These are phyloP conservation scores for Endomychus coccineus DNA, from an alignment of 2,888 invertebrate species.

Conservation along the genomic window DNA sequence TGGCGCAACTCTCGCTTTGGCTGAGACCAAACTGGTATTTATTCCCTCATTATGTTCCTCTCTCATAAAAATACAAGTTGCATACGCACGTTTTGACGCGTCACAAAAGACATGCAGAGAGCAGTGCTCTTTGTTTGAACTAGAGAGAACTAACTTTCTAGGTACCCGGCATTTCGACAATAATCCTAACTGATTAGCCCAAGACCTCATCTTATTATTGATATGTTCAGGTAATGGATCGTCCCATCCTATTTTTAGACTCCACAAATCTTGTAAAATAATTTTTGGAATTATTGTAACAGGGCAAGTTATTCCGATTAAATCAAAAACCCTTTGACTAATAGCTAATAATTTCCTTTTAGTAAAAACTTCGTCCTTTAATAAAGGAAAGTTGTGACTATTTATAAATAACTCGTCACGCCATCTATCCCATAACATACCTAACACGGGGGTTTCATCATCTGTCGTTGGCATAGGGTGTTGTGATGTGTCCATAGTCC, in stretches of 20 bases:
- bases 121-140: neutral
- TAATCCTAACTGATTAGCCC: constrained; percentile 12
- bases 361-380: too few relatives aligned
- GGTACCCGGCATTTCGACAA: constrained; percentile 11
- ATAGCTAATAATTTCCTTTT: constrained; percentile 2
- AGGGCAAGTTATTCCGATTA: neutral
- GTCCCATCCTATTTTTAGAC: constrained; percentile 6
- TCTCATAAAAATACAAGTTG: constrained; percentile 23
- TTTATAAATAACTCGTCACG: too few relatives aligned
- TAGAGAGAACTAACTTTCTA: neutral
- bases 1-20: constrained; percentile 27
- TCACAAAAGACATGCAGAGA: constrained; percentile 27
- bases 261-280: neutral
- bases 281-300: neutral
- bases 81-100: constrained; percentile 27
- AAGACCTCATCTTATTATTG: constrained; percentile 17
- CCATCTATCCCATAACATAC: constrained; percentile 3
- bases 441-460: constrained; percentile 2
- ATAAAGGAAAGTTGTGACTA: too few relatives aligned
- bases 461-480: too few relatives aligned
- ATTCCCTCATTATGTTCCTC: constrained; percentile 13
- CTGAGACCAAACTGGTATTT: constrained; percentile 22
- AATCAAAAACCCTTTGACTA: constrained; percentile 4
- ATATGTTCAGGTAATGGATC: constrained; percentile 17
- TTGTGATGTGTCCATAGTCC: too few relatives aligned